Base-by-base conservation (phyloP, 2,113 vertebrate species). In the Chaenogobius annularis region DNA sequence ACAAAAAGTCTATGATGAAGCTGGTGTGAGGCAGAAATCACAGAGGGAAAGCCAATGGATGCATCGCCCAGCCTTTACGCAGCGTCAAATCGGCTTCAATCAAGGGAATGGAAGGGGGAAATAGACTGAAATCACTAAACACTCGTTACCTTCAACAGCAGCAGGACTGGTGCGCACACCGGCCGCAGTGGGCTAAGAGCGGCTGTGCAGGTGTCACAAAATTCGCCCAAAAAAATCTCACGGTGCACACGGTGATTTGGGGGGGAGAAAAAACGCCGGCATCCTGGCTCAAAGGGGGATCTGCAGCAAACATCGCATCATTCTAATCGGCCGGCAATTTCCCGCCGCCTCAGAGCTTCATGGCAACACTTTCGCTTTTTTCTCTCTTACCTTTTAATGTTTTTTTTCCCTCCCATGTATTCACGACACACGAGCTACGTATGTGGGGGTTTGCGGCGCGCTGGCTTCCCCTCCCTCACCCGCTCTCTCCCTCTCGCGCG, bases 1-100 rank as follows among this genome's bases (percentile, higher is more conserved):
- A 46, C n/a, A n/a, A 61, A 43, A 67, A 74, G 71, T 70, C 40
- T 35, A 72, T 40, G 56, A 68, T 67, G 40, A 73, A 70, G 74
- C 68, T 73, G 72, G 58, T 54, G 23, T 48, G 79, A 77, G 37
- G 83, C 69, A 63, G 75, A 56, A 77, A 83, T 88, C 83, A 85
- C 70, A 59, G 70, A 71, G 77, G 81, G 71, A 80, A 66, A 75
- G 15, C 71, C 78, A 71, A 19, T 26, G 86, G 83, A 88, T 84
- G 88, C 85, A 85, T 69, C 79, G 75, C 70, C 72, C 78, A 68
- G 78, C 85, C 85, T 78, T 85, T 84, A 83, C 80, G 82, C 89
- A 85, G 72, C 78, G 75, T 81, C 81, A 68, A 74, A 83, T 78
- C 83, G 44, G 44, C 44, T 46, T 12, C 74, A 66, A 62, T 52